These are phyloP conservation scores for Aphidoletes aphidimyza DNA, from an alignment of 2,888 invertebrate species.

Conservation along the genomic window DNA sequence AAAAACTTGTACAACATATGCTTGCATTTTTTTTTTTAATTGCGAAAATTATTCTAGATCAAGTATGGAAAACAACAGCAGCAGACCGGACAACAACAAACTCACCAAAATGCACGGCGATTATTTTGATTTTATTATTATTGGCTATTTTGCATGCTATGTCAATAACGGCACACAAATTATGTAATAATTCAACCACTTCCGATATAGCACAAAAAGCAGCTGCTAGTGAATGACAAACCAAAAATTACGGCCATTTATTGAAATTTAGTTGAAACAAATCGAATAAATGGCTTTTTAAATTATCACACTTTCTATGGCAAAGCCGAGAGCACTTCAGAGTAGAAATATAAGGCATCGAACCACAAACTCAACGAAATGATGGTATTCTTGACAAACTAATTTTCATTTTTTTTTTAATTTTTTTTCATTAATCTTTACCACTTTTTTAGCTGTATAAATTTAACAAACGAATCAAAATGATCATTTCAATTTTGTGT, in stretches of 20 bases:
- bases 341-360: neutral
- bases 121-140: neutral
- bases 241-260: neutral
- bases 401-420: too few relatives aligned
- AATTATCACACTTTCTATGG: conserved; percentile 28
- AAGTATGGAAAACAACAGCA: too few relatives aligned
- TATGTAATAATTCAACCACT: conserved; percentile 44
- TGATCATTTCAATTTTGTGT: too few relatives aligned
- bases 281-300: neutral
- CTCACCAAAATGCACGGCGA: too few relatives aligned
- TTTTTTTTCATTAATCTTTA: too few relatives aligned
- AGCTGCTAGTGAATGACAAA: neutral
- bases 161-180: conserved; percentile 35
- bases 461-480: too few relatives aligned
- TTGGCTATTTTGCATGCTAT: neutral
- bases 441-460: too few relatives aligned
- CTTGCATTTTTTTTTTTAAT: neutral
- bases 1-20: too few relatives aligned
- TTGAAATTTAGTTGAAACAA: conserved; percentile 1
- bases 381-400: too few relatives aligned
- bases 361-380: too few relatives aligned
- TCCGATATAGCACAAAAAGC: conserved; percentile 13
- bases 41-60: too few relatives aligned
- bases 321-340: neutral
- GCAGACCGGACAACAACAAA: too few relatives aligned